Evolutionary conservation across 2,888 invertebrate species (phyloP).

Genomic region (Hipparchia semele): DNA sequence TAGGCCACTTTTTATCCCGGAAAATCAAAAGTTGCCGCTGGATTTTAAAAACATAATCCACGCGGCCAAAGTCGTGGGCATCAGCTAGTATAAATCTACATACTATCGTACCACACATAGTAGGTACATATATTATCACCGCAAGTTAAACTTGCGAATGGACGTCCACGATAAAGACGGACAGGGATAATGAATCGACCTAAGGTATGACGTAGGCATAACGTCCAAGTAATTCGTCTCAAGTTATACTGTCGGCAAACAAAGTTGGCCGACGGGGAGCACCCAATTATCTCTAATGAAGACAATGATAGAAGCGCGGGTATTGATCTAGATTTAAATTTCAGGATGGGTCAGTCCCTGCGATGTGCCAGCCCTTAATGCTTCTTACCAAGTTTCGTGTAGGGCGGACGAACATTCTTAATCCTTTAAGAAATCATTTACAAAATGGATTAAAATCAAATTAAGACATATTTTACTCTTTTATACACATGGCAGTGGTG

Average conservation of each 20-base stretch:
- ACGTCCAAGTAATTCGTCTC: constrained; percentile 79
- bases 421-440: constrained; percentile 41
- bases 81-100: not conserved
- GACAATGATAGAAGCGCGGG: constrained; percentile 84
- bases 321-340: constrained; percentile 84
- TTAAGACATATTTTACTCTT: not conserved
- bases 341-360: constrained; percentile 83
- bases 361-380: constrained; percentile 81
- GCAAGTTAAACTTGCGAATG: constrained; percentile 30
- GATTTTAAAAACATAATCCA: too few relatives aligned
- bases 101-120: too few relatives aligned
- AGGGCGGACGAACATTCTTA: constrained; percentile 52
- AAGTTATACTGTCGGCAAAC: constrained; percentile 74
- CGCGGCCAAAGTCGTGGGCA: too few relatives aligned
- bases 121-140: not conserved
- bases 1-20: too few relatives aligned
- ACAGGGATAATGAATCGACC: constrained; percentile 37
- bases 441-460: not conserved
- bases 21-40: too few relatives aligned
- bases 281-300: constrained; percentile 84
- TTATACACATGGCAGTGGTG: too few relatives aligned
- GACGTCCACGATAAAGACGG: constrained; percentile 32
- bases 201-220: constrained; percentile 47
- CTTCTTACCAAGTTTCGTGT: constrained; percentile 74
- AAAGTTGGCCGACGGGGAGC: constrained; percentile 79